Conservation (phyloP, 2,888 invertebrate species). For the Tetropium fuscum region DNA sequence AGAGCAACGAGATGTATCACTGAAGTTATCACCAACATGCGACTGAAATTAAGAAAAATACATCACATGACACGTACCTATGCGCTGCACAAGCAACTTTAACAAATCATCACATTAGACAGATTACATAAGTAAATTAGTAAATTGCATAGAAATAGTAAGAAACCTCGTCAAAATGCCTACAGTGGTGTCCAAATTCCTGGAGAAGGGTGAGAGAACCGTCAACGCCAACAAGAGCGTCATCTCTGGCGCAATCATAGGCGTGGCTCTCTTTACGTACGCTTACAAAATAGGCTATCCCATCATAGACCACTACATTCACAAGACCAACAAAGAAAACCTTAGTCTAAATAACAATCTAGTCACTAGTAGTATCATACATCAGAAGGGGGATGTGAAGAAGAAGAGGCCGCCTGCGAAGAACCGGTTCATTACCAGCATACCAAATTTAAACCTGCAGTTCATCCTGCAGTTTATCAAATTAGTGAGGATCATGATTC, state of each 20-base stretch:
- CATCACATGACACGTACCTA: no score
- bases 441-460: conserved; percentile 80
- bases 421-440: conserved; percentile 46
- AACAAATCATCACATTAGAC: no score
- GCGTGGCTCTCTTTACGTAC: conserved; percentile 69
- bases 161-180: conserved; percentile 65
- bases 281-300: conserved; percentile 75
- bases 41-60: neutral
- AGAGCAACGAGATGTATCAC: neutral
- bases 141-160: neutral
- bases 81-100: no score
- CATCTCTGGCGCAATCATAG: conserved; percentile 73
- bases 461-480: conserved; percentile 83
- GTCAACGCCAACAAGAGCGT: conserved; percentile 69
- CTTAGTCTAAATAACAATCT: conserved; percentile 63
- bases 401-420: conserved; percentile 51
- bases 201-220: conserved; percentile 71
- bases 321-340: conserved; percentile 58
- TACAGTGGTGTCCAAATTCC: conserved; percentile 74
- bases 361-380: conserved; percentile 42
- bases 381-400: conserved; percentile 55
- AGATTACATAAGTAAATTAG: no score
- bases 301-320: conserved; percentile 66
- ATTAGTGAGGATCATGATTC: conserved; percentile 90
- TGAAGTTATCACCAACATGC: neutral